Conservation (phyloP, 2,113 vertebrate species). For the Tauraco erythrolophus region DNA sequence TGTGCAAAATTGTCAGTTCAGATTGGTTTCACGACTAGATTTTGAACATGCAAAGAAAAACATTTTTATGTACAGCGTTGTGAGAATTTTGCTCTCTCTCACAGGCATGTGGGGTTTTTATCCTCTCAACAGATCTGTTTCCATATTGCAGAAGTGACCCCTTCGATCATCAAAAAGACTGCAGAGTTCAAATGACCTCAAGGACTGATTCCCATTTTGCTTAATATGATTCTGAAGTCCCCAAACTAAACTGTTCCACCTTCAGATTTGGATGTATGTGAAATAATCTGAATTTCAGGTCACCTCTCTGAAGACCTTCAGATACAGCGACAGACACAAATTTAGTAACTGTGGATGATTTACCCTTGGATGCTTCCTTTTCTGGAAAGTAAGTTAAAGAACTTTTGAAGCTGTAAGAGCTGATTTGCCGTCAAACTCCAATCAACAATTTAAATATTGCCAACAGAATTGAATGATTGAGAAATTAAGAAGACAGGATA, state of each 20-base stretch:
- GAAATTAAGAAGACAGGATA: neutral
- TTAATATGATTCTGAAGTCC: neutral
- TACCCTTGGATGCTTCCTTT: neutral
- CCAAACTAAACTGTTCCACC: neutral
- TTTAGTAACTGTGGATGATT: neutral
- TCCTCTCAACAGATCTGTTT: neutral
- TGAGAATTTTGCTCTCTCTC: neutral
- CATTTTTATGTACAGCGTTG: neutral
- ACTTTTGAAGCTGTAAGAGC: neutral
- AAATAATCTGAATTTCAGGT: neutral
- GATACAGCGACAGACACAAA: neutral
- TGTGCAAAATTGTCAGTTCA: neutral
- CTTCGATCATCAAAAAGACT: neutral
- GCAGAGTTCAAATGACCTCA: neutral
- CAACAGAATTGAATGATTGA: neutral
- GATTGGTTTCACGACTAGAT: neutral
- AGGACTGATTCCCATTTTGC: neutral
- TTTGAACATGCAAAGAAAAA: neutral
- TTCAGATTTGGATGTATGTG: neutral
- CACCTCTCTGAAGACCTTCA: neutral
- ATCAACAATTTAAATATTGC: neutral
- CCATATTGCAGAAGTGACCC: neutral
- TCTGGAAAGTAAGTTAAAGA: neutral
- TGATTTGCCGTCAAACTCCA: neutral
- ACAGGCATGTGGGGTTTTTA: neutral